Evolutionary conservation across 2,797 vertebrate species (phyloP), one percentile per base, ranked within the genome.

Genomic region (Syngnathus acus): DNA sequence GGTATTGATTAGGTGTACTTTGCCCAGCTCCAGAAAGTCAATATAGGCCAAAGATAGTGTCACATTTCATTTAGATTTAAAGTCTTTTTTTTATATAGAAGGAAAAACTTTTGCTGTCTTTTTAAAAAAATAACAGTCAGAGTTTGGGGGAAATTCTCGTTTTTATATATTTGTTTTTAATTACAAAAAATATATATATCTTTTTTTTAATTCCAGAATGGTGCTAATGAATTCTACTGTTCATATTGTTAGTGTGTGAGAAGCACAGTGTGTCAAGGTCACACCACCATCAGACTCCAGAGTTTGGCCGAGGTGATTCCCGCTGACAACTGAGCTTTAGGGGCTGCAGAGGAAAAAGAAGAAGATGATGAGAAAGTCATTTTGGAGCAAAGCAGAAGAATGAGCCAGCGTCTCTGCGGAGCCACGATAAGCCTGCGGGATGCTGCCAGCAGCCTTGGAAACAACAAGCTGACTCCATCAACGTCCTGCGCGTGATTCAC

Each of bases 361-460:
- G 79, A 82, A 84, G 83, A 78, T 71, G 74, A 76, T 72, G 82
- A 79, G 78, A 88, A 87, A 84, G 76, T 83, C 84, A 89, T 88
- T 89, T 86, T 57, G 83, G 77, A 84, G 69, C 16, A 82, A 84
- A 89, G 88, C 86, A 86, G 84, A 87, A 82, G 87, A 87, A 85
- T 88, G 87, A 89, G 83, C 88, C 82, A 78, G 78, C 82, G 82
- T 84, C 88, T 88, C 89, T 91, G 91, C 63, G 78, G 70, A 65
- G 80, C 68, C 82, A 85, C 74, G 91, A 91, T 91, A 91, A 90
- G 89, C 81, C 85, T 82, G 75, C 71, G 70, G 79, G 85, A 50
- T 3, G 80, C 84, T 78, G 66, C 65, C 77, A 83, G 79, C 79
- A 73, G 60, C 80, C 78, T 75, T 43, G 48, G 74, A 82, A 80